Evolutionary conservation across 2,113 vertebrate genomes (phyloP).

Genomic region (Etheostoma spectabile): DNA sequence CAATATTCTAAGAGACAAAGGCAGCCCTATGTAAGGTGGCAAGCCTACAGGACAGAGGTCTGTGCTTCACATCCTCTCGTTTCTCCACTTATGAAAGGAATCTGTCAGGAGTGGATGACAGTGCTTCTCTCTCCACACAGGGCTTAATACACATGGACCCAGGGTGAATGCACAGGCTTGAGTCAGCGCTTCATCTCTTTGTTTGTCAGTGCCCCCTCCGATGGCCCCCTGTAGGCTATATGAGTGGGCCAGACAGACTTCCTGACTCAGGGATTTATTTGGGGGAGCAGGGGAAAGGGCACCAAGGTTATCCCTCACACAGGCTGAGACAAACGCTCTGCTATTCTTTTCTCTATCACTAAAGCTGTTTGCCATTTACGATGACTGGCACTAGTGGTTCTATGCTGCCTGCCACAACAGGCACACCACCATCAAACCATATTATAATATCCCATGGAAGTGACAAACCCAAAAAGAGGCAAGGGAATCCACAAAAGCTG

Average conservation of each 20-base stretch:
- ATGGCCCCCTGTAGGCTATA: slow-evolving; percentile 59
- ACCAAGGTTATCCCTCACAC: slow-evolving; percentile 35
- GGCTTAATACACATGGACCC: slow-evolving; percentile 56
- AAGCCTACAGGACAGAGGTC: slow-evolving; percentile 42
- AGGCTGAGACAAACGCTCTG: slow-evolving; percentile 42
- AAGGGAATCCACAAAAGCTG: slow-evolving; percentile 2
- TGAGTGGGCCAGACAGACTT: slow-evolving; percentile 78
- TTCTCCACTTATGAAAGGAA: slow-evolving; percentile 59
- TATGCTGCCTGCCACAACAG: slow-evolving; percentile 24
- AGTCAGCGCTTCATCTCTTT: slow-evolving; percentile 81
- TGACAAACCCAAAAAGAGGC: neutral
- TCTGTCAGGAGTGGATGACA: slow-evolving; percentile 51
- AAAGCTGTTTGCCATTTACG: slow-evolving; percentile 45
- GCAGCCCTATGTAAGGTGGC: slow-evolving; percentile 50
- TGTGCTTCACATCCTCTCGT: slow-evolving; percentile 55
- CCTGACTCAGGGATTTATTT: slow-evolving; percentile 83
- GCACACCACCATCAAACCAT: slow-evolving; percentile 30
- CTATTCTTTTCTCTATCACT: slow-evolving; percentile 39
- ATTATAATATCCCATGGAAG: slow-evolving; percentile 37
- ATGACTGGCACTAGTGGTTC: slow-evolving; percentile 57
- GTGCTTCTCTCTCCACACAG: slow-evolving; percentile 56
- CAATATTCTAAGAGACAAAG: slow-evolving; percentile 56
- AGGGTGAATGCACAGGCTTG: slow-evolving; percentile 66
- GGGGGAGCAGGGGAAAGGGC: slow-evolving; percentile 39
- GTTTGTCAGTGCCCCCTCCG: slow-evolving; percentile 56